Conservation (phyloP, 2,797 vertebrate genomes). For the Neopelma chrysocephalum region DNA sequence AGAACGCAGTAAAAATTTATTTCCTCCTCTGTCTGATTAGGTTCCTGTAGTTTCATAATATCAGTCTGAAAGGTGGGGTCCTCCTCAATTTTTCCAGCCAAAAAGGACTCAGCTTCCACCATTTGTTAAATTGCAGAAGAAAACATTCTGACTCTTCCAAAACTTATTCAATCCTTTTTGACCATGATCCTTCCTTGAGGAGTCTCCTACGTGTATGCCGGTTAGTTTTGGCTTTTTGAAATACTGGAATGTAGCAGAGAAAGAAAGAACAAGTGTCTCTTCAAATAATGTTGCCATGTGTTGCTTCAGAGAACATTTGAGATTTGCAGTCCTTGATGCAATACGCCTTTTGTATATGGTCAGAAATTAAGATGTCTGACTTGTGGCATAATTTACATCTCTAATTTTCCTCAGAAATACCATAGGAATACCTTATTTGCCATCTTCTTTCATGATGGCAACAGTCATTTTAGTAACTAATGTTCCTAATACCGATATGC, state of each 20-base stretch:
- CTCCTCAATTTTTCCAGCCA: neutral
- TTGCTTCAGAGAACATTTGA: rapidly evolving
- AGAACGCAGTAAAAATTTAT: neutral
- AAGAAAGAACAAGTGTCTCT: neutral
- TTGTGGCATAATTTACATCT: neutral
- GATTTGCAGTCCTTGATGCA: neutral
- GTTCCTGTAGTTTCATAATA: conserved; percentile 30
- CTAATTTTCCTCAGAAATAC: neutral
- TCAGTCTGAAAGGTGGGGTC: neutral
- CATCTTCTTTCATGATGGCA: neutral
- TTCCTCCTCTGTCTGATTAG: conserved; percentile 2
- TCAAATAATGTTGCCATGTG: neutral
- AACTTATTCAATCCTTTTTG: neutral
- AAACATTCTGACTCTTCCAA: conserved; percentile 16
- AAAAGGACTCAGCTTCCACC: neutral
- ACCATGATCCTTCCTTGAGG: neutral
- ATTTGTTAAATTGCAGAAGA: conserved; percentile 28
- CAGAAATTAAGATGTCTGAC: neutral
- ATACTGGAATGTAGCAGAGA: neutral
- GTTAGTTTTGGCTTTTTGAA: neutral
- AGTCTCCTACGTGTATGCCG: neutral
- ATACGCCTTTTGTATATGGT: neutral
- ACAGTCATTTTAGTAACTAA: neutral
- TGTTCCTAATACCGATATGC: neutral
- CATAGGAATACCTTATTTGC: neutral